Base-by-base conservation (phyloP, 2,888 invertebrate species). In the Doris montereyensis region DNA sequence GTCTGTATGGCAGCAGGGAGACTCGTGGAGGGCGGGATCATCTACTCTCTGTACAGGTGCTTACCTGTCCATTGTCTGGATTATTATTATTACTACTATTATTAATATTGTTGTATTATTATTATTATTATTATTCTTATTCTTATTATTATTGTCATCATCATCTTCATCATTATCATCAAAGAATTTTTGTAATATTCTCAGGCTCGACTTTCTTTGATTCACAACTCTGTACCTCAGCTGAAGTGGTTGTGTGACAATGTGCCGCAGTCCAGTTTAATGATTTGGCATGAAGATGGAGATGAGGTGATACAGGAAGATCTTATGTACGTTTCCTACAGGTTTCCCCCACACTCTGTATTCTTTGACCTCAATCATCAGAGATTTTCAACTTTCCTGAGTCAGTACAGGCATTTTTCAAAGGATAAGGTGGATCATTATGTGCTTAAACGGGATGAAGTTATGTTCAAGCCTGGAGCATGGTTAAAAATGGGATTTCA, bases 401-500 rank as follows among this genome's bases (percentile, higher is more conserved):
- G 77, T 57, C 83, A 84, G 52, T 85, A 87, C 72, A 81, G 87
- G 2, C 85, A 86, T 72, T 81, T 82, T 28, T 87, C 87, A 2
- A 81, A 83, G 62, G 82, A 84, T 8, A 85, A 87, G 28, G 75
- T 89, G 0, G 81, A 84, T 73, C 81, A 84, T 0, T 79, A 84
- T 24, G 88, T 87, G 8, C 78, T 82, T 24, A 80, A 84, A 62
- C 80, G 89, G 68, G 87, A 88, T 35, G 83, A 85, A 32, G 83
- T 85, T 10, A 82, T 87, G 79, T 87, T 89, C 70, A 83, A 84
- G 76, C 87, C 87, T 13, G 84, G 85, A 52, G 87, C 84, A 1
- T 89, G 89, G 89, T 82, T 88, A 1, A 89, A 89, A 76, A 88
- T 88, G 88, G 88, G 88, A 17, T 86, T 87, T 32, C 85, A 87